Conservation (phyloP, 2,888 invertebrate genomes). For the Carcina quercana region DNA sequence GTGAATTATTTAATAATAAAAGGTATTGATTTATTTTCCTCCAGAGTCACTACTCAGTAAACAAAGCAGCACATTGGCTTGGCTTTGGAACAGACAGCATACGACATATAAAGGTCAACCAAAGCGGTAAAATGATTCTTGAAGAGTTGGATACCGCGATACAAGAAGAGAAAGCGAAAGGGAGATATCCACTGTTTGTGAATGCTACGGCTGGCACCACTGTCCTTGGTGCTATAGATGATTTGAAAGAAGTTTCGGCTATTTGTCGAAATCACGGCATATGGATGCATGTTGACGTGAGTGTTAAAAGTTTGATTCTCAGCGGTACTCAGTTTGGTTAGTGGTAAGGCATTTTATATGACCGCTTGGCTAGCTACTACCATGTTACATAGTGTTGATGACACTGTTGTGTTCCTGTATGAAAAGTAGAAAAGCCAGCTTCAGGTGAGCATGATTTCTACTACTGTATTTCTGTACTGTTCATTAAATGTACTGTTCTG, state of each 20-base stretch:
- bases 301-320: too few species aligned
- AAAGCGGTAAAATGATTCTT: slow-evolving; percentile 78
- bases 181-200: slow-evolving; percentile 78
- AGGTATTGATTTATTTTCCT: too few species aligned
- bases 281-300: slow-evolving; percentile 90
- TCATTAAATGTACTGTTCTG: too few species aligned
- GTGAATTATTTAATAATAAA: too few species aligned
- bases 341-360: too few species aligned
- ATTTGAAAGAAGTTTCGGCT: slow-evolving; percentile 78
- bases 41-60: slow-evolving; percentile 87
- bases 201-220: slow-evolving; percentile 88
- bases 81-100: slow-evolving; percentile 87
- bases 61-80: slow-evolving; percentile 87
- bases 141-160: slow-evolving; percentile 76
- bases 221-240: slow-evolving; percentile 89
- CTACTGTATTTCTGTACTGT: too few species aligned
- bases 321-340: too few species aligned
- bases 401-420: too few species aligned
- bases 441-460: too few species aligned
- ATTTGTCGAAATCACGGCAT: slow-evolving; percentile 79
- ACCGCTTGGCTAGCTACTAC: too few species aligned
- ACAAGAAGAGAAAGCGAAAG: slow-evolving; percentile 46
- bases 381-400: too few species aligned
- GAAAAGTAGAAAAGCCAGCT: too few species aligned
- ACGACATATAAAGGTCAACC: slow-evolving; percentile 78